Evolutionary conservation across 2,888 invertebrate genomes (phyloP).

Genomic region (Scaptomyza flava): DNA sequence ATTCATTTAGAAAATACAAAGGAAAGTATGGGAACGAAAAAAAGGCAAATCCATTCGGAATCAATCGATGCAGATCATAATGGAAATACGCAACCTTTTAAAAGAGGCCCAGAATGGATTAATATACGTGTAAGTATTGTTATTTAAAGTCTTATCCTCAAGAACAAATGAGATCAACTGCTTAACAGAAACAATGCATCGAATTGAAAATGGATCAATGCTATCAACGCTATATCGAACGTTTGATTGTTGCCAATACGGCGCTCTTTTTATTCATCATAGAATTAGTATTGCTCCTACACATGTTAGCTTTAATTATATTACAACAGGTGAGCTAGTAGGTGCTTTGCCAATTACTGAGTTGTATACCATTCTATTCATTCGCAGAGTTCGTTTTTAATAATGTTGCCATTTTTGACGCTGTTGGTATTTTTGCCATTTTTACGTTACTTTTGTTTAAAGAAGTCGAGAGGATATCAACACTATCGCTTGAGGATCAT

Average conservation of each 20-base stretch:
- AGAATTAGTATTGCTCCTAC: slow-evolving; percentile 27
- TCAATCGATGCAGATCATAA: not conserved
- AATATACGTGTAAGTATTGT: slow-evolving; percentile 32
- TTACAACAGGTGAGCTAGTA: slow-evolving; percentile 21
- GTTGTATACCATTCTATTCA: not conserved
- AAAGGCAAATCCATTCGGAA: not conserved
- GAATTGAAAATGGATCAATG: slow-evolving; percentile 31
- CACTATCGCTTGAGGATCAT: slow-evolving; percentile 3
- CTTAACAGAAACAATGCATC: slow-evolving; percentile 25
- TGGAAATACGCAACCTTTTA: not conserved
- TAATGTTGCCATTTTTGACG: not conserved
- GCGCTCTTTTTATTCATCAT: slow-evolving; percentile 30
- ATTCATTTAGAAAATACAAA: not conserved
- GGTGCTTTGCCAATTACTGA: no score
- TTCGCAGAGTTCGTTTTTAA: rapidly evolving
- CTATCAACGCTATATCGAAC: slow-evolving; percentile 83
- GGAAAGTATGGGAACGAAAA: not conserved
- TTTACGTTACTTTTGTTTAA: slow-evolving; percentile 18
- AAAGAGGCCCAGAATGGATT: slow-evolving; percentile 17
- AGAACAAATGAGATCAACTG: not conserved
- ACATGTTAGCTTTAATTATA: slow-evolving; percentile 13
- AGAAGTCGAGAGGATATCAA: not conserved
- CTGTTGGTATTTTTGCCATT: slow-evolving; percentile 28
- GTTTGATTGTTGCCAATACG: slow-evolving; percentile 88
- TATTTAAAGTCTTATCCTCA: no score